Evolutionary conservation across 2,797 vertebrate species (phyloP).

Genomic region (Sebastes vulpes): DNA sequence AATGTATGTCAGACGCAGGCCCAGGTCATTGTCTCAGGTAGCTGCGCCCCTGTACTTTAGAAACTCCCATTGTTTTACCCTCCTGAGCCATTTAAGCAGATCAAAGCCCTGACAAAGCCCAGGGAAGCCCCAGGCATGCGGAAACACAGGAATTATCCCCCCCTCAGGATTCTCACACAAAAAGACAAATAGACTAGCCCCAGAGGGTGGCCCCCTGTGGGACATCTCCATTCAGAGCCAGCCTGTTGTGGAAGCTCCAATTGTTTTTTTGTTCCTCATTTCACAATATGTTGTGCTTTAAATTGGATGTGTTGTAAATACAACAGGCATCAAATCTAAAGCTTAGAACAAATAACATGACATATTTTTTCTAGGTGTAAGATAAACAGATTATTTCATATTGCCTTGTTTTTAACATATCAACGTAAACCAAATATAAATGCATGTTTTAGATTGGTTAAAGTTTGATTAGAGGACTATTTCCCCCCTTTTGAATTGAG

Average conservation of each 20-base stretch:
- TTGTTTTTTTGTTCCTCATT: constrained; percentile 65
- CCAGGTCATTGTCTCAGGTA: constrained; percentile 83
- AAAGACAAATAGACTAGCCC: constrained; percentile 77
- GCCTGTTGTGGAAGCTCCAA: constrained; percentile 64
- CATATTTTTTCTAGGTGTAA: constrained; percentile 6
- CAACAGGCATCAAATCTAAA: constrained; percentile 35
- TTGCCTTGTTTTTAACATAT: not conserved
- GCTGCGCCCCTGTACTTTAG: constrained; percentile 77
- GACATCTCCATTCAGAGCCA: constrained; percentile 69
- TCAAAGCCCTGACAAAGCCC: constrained; percentile 83
- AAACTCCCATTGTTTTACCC: constrained; percentile 79
- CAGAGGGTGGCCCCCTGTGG: constrained; percentile 74
- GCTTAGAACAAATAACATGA: constrained; percentile 14
- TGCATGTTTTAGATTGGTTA: constrained; percentile 13
- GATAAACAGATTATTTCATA: constrained; percentile 6
- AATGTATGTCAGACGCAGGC: constrained; percentile 76
- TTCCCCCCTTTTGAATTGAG: constrained; percentile 27
- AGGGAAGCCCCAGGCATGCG: constrained; percentile 80
- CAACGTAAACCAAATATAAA: not conserved
- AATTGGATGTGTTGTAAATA: constrained; percentile 53
- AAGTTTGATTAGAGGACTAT: constrained; percentile 16
- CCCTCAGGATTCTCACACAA: constrained; percentile 76
- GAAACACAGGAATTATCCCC: constrained; percentile 76
- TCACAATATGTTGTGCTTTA: constrained; percentile 62
- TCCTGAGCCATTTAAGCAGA: constrained; percentile 84